Evolutionary conservation across 2,888 invertebrate genomes (phyloP).

Genomic region (Smittia sp.): DNA sequence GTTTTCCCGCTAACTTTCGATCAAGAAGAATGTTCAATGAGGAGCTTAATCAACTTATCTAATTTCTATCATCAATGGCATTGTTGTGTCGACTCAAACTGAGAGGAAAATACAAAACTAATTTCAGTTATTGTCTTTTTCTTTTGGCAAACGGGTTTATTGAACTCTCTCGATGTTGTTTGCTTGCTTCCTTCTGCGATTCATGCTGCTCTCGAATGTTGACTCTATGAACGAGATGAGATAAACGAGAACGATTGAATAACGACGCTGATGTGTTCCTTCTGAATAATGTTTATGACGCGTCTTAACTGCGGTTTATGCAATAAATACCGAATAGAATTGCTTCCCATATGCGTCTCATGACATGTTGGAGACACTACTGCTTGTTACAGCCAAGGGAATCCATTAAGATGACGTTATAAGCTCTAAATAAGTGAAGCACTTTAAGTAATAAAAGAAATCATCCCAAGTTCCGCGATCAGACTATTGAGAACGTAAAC

Average conservation of each 20-base stretch:
- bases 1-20: too few relatives aligned
- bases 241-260: not conserved
- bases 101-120: not conserved
- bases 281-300: not conserved
- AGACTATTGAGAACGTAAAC: too few relatives aligned
- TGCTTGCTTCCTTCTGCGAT: not conserved
- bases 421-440: too few relatives aligned
- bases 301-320: too few relatives aligned
- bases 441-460: too few relatives aligned
- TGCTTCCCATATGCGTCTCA: too few relatives aligned
- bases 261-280: not conserved
- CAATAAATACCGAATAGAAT: too few relatives aligned
- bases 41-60: conserved; percentile 14
- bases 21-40: not conserved
- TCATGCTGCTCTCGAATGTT: not conserved
- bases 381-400: too few relatives aligned
- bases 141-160: not conserved
- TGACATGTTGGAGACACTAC: too few relatives aligned
- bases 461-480: too few relatives aligned
- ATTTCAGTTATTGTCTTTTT: conserved; percentile 14
- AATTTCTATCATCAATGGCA: not conserved
- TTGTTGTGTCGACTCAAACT: not conserved
- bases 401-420: too few relatives aligned
- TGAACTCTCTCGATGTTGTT: not conserved
- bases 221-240: not conserved